Evolutionary conservation across 2,113 vertebrate genomes (phyloP).

Genomic region (Rhipidura dahli): DNA sequence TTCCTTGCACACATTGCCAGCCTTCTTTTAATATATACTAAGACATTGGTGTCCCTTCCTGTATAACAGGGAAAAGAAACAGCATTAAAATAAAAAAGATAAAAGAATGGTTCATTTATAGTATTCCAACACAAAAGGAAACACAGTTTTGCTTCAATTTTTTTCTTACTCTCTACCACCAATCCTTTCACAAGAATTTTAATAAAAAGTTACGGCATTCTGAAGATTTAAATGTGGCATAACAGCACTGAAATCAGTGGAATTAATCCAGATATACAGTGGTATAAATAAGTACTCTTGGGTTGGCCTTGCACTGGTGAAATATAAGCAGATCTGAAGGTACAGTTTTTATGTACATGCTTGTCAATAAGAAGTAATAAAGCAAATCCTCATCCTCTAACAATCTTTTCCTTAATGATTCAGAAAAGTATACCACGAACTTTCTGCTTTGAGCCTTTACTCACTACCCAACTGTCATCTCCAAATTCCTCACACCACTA

Average conservation of each 20-base stretch:
- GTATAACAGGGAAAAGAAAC: constrained; percentile 35
- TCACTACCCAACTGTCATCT: constrained; percentile 44
- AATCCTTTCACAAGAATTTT: neutral
- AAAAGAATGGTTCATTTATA: neutral
- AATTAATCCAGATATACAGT: neutral
- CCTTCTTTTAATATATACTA: constrained; percentile 97
- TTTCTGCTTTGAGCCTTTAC: constrained; percentile 31
- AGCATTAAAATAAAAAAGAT: constrained; percentile 14
- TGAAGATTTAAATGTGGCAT: neutral
- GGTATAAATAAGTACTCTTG: neutral
- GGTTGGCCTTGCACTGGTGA: neutral
- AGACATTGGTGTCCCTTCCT: constrained; percentile 97
- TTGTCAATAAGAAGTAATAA: constrained; percentile 1
- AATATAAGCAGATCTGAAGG: neutral
- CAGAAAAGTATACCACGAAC: constrained; percentile 32
- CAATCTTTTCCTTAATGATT: constrained; percentile 13
- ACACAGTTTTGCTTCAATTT: neutral
- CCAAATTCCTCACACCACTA: constrained; percentile 38
- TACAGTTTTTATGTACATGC: neutral
- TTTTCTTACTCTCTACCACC: neutral
- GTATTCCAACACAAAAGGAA: neutral
- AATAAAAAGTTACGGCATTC: neutral
- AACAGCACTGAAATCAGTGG: neutral
- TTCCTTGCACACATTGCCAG: constrained; percentile 98
- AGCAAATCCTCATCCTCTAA: constrained; percentile 37